Percentiles rank a stretch among this genome's conserved stretches.
These are phyloP conservation scores for Manis javanica DNA, from an alignment of 2,797 vertebrate species.

Conservation along the genomic window DNA sequence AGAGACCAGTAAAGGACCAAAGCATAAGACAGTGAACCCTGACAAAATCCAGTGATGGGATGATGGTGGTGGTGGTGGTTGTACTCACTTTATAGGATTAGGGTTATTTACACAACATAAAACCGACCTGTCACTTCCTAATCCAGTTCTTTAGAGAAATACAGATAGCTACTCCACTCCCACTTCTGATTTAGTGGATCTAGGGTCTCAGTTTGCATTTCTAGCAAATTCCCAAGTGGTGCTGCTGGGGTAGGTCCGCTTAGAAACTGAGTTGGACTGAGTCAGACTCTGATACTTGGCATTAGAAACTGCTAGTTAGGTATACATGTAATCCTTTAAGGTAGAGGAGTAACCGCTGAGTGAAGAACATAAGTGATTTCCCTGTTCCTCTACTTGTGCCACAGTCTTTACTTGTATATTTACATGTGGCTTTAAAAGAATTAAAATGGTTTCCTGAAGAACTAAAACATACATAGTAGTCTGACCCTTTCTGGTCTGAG, in stretches of 20 bases:
- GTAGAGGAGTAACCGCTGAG: neutral
- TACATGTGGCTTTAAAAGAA: constrained; percentile 12
- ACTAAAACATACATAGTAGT: neutral
- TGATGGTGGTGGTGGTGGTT: neutral
- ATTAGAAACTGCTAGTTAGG: neutral
- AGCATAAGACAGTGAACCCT: neutral
- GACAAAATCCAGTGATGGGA: neutral
- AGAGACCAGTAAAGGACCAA: neutral
- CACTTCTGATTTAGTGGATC: neutral
- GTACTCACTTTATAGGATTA: neutral
- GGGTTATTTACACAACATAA: neutral
- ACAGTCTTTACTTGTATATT: constrained; percentile 1
- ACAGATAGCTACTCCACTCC: neutral
- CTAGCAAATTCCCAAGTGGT: neutral
- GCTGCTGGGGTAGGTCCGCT: neutral
- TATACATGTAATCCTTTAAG: neutral
- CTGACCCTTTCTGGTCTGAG: neutral
- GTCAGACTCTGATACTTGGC: neutral
- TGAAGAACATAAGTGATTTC: neutral
- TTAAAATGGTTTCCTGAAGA: neutral
- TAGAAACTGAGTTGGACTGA: neutral
- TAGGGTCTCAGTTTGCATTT: neutral
- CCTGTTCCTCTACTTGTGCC: neutral
- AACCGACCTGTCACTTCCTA: neutral
- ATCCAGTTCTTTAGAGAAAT: neutral